Base-by-base conservation (phyloP, 2,113 vertebrate genomes). In the Archilochus colubris region DNA sequence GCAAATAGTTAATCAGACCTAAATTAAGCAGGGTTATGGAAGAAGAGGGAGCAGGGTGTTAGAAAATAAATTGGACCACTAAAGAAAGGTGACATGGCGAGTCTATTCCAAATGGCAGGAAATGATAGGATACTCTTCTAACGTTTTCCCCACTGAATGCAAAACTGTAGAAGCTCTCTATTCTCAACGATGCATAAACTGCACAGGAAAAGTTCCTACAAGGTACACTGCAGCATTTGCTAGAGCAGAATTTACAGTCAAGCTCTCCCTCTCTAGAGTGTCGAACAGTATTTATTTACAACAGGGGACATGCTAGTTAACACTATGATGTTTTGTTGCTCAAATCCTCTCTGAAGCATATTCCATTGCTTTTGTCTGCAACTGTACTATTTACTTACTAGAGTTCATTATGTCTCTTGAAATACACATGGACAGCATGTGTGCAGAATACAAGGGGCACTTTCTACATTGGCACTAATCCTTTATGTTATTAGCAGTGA, bases 341-440 rank as follows among this genome's bases (percentile, higher is more conserved):
- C 78, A 58, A 30, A 75, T 62, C 15, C 36, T 70, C 53, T 86
- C 64, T 2, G 10, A 81, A 76, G 70, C n/a, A 62, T 73, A 64
- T 18, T 89, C 66, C 53, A 61, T 11, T 55, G 75, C 48, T 44
- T 73, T 81, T 75, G 73, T 82, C 66, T 92, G 69, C 68, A 89
- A 75, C n/a, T 93, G 66, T 86, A 70, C 78, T 76, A 85, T 66
- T 96, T 88, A 86, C 54, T 91, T 69, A 62, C 82, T 82, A 63
- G 86, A 93, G 62, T 73, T 72, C 84, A 76, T 76, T 86, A 51
- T 58, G 72, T 57, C 58, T 94, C 92, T 66, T 78, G 84, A 93
- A 95, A 95, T 66, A 79, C 33, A 86, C 31, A 83, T 81, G 74
- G 94, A 67, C 53, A 62, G 46, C 74, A 73, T 43, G 76, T 33